phyloP scores from a whole-genome alignment of 2,888 invertebrate genomes.

The Aspidiotus rigidus region DNA sequence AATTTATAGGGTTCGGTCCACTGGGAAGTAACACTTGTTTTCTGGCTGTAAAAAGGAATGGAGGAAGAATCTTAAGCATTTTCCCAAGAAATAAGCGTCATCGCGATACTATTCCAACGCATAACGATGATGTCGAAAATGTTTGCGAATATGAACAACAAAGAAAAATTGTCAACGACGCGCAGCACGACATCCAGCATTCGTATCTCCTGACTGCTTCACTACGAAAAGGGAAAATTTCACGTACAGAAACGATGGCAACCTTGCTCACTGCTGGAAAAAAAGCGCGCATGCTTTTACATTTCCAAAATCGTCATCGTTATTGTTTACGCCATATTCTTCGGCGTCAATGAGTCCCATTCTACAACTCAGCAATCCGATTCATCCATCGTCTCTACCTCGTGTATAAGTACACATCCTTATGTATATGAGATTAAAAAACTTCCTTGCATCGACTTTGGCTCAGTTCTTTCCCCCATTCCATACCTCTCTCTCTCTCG shows the following conservation, averaged over 20 bases:
- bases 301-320: constrained; percentile 8
- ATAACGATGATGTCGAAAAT: constrained; percentile 5
- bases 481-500: too few relatives aligned
- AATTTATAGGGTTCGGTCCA: too few relatives aligned
- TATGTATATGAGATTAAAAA: not conserved
- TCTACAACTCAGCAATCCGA: not conserved
- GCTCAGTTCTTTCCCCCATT: too few relatives aligned
- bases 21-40: too few relatives aligned
- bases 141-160: not conserved
- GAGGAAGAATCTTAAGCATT: too few relatives aligned
- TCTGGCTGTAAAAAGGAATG: too few relatives aligned
- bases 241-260: constrained; percentile 15
- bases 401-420: not conserved
- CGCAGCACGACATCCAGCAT: not conserved
- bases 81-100: too few relatives aligned
- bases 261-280: constrained; percentile 3
- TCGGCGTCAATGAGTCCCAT: constrained; percentile 32
- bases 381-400: constrained; percentile 9
- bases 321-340: constrained; percentile 13
- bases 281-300: constrained; percentile 14
- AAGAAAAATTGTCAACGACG: not conserved
- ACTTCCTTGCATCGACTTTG: not conserved
- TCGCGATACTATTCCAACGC: too few relatives aligned
- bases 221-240: constrained; percentile 16
- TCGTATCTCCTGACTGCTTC: too few relatives aligned